Conservation (phyloP, 2,888 invertebrate genomes). For the Lasioglossum leucozonium region DNA sequence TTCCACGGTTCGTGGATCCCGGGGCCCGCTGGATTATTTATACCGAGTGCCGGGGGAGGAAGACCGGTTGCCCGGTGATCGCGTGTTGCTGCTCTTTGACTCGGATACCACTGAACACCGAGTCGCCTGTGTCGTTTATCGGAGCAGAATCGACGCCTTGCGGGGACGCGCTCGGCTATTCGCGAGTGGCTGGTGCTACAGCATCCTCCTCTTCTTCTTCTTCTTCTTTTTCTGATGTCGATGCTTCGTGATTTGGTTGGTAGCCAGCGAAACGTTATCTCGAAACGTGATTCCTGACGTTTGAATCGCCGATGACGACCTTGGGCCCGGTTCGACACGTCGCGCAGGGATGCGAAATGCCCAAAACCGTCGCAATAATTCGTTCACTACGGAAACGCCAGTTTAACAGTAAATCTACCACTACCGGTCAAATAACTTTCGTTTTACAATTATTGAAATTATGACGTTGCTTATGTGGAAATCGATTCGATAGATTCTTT, state of each 20-base stretch:
- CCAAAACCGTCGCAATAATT: background rate
- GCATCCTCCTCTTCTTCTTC: background rate
- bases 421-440: too few relatives aligned
- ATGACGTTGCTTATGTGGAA: too few relatives aligned
- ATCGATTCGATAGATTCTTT: too few relatives aligned
- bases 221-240: background rate
- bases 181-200: slow-evolving; percentile 25
- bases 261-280: background rate
- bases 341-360: background rate
- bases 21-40: slow-evolving; percentile 50
- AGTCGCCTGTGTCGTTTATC: slow-evolving; percentile 42
- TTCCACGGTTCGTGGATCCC: slow-evolving; percentile 47
- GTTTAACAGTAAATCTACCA: too few relatives aligned
- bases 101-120: background rate
- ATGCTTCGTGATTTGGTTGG: background rate
- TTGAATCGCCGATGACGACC: background rate
- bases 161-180: slow-evolving; percentile 16
- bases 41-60: slow-evolving; percentile 28
- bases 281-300: background rate
- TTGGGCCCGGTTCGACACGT: background rate
- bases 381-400: background rate
- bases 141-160: slow-evolving; percentile 43
- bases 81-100: slow-evolving; percentile 21
- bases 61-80: slow-evolving; percentile 31
- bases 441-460: too few relatives aligned